Base-by-base conservation (phyloP, 2,888 invertebrate species). In the Plagodis pulveraria region DNA sequence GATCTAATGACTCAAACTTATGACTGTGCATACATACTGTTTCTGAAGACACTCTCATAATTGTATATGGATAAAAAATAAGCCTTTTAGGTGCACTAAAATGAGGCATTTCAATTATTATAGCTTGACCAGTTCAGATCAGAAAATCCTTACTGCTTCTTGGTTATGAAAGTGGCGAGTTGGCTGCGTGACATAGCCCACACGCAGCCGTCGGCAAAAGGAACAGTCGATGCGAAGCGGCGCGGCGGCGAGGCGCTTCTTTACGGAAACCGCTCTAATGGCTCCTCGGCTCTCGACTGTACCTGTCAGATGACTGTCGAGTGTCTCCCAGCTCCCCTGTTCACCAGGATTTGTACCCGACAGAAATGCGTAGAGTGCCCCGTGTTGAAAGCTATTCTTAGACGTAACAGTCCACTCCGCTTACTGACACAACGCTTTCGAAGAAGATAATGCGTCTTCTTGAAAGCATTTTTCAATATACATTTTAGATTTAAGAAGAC, bases 301-400 rank as follows among this genome's bases (percentile, higher is more conserved):
- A 81, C 78, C 83, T 87, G 89, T 88, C 89, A 81, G 89, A 86
- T 89, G 81, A 89, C 74, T 87, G 89, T 87, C 88, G 69, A 67
- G 58, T 87, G 88, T 87, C 87, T 67, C 67, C 65, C 67, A 67
- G 69, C 73, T 70, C 52, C 67, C 65, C 69, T 71, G 65, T 66
- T 66, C 62, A 34, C 66, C 66, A 69, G 71, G 78, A 81, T 79
- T 80, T 77, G 68, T 71, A 62, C 59, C 59, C 64, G 68, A 71
- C 74, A 70, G 57, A 71, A 68, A 70, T 66, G 72, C 72, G 74
- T 67, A 69, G 67, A 75, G 70, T 72, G 68, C 63, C 50, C 50
- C 53, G 56, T 65, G 65, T 70, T 66, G 65, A 66, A 66, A 70
- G 61, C 46, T 54, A 44, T 56, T 56, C 48, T 56, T 58, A 62